phyloP scores from a whole-genome alignment of 2,888 invertebrate species.

The Beris morrisii region DNA sequence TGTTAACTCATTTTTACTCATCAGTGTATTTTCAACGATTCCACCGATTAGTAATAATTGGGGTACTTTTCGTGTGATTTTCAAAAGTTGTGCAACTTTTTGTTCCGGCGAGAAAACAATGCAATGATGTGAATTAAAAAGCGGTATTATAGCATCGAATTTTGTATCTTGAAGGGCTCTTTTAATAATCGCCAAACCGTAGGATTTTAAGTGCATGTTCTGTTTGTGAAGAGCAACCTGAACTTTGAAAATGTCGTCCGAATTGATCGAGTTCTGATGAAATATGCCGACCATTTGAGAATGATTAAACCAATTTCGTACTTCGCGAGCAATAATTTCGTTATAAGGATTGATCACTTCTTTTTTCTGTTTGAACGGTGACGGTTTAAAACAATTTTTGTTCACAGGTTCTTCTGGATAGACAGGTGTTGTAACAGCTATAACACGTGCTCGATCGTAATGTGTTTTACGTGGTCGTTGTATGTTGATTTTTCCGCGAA shows the following conservation, averaged over 20 bases:
- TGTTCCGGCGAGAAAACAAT: constrained; percentile 72
- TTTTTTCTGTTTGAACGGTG: constrained; percentile 42
- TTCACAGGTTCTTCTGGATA: constrained; percentile 60
- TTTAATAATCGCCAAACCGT: constrained; percentile 66
- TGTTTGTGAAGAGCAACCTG: constrained; percentile 65
- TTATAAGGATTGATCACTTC: constrained; percentile 70
- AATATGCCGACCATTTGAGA: constrained; percentile 73
- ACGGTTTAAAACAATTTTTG: constrained; percentile 59
- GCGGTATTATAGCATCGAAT: constrained; percentile 66
- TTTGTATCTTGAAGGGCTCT: constrained; percentile 68
- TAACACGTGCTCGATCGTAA: constrained; percentile 66
- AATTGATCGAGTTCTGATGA: constrained; percentile 71
- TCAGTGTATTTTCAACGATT: constrained; percentile 69
- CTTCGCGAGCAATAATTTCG: constrained; percentile 71
- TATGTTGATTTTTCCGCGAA: constrained; percentile 76
- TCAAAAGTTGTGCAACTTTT: constrained; percentile 64
- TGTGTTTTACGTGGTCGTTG: constrained; percentile 72
- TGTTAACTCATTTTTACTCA: constrained; percentile 70
- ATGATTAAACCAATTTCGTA: constrained; percentile 68
- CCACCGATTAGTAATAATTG: constrained; percentile 75
- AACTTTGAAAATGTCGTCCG: constrained; percentile 67
- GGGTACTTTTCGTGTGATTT: constrained; percentile 69
- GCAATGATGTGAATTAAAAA: constrained; percentile 67
- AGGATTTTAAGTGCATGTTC: constrained; percentile 70
- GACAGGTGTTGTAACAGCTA: constrained; percentile 67